A percentile compares a stretch with the other conserved stretches of the same genome.
Evolutionary conservation across 2,888 invertebrate species (phyloP).

Genomic region (Megalurothrips usitatus): DNA sequence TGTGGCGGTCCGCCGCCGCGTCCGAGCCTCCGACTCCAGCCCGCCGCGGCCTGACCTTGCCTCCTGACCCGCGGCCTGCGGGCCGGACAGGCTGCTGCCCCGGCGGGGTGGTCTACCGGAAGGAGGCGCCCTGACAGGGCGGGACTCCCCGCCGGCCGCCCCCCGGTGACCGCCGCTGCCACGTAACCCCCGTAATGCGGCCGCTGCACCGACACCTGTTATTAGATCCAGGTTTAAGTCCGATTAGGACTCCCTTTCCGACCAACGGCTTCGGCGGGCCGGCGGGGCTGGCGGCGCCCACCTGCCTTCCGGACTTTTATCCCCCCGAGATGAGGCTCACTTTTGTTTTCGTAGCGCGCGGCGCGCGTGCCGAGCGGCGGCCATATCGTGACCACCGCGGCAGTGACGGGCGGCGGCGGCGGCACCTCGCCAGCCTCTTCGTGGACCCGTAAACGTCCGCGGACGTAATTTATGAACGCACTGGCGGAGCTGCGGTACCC

Average conservation of each 20-base stretch:
- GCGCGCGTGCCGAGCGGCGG: not conserved
- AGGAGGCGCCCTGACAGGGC: not conserved
- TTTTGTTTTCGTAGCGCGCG: too few relatives aligned
- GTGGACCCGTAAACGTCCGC: not conserved
- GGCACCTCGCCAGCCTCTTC: not conserved
- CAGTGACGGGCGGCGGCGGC: not conserved
- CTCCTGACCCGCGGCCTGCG: too few relatives aligned
- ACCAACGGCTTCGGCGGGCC: not conserved
- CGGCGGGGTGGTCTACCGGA: not conserved
- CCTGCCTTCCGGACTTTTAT: not conserved
- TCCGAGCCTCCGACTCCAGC: too few relatives aligned
- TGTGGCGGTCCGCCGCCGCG: too few relatives aligned
- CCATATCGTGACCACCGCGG: not conserved
- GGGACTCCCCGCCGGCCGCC: not conserved
- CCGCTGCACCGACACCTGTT: not conserved
- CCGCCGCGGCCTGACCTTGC: too few relatives aligned
- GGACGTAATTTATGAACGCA: slow-evolving; percentile 1
- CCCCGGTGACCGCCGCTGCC: not conserved
- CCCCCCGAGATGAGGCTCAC: too few relatives aligned
- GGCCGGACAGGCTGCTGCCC: too few relatives aligned
- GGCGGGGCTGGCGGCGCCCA: not conserved
- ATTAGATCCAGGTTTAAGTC: slow-evolving; percentile 21
- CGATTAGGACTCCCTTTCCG: slow-evolving; percentile 5
- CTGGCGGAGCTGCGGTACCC: not conserved
- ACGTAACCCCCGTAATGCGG: slow-evolving; percentile 14